phyloP scores from a whole-genome alignment of 2,797 vertebrate genomes.

The Gymnocypris eckloni region DNA sequence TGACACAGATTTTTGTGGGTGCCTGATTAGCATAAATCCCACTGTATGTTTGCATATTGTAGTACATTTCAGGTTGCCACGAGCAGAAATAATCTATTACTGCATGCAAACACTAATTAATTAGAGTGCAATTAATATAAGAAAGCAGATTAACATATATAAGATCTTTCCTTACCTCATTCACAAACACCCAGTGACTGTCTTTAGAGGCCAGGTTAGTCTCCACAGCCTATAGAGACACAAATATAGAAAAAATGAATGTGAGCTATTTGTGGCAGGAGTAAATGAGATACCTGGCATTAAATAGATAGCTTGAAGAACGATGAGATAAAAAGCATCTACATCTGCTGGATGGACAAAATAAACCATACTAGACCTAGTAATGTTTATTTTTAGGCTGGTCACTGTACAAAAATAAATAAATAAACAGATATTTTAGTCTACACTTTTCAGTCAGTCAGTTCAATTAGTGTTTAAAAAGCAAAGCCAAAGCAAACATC shows the following conservation, averaged over 20 bases:
- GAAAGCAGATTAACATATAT: neutral
- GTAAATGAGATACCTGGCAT: neutral
- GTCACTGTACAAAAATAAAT: neutral
- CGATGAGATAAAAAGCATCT: neutral
- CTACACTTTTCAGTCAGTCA: no score
- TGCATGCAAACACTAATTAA: neutral
- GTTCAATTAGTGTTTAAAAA: no score
- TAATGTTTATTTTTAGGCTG: neutral
- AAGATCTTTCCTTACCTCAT: slow-evolving; percentile 85
- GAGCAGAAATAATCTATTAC: neutral
- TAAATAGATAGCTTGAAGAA: neutral
- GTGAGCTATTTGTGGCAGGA: neutral
- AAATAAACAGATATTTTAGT: no score
- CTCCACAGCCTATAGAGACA: slow-evolving; percentile 87
- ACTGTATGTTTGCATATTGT: neutral
- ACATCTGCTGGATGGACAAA: neutral
- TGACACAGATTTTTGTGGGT: neutral
- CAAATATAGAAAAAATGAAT: slow-evolving; percentile 28
- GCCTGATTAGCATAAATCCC: neutral
- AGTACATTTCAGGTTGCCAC: neutral
- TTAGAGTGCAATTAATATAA: neutral
- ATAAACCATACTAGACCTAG: neutral
- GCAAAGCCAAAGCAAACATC: no score
- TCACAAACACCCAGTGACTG: slow-evolving; percentile 98
- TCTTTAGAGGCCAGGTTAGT: slow-evolving; percentile 98